These are phyloP conservation scores for Talpa occidentalis DNA, from an alignment of 2,113 vertebrate species.

Conservation along the genomic window DNA sequence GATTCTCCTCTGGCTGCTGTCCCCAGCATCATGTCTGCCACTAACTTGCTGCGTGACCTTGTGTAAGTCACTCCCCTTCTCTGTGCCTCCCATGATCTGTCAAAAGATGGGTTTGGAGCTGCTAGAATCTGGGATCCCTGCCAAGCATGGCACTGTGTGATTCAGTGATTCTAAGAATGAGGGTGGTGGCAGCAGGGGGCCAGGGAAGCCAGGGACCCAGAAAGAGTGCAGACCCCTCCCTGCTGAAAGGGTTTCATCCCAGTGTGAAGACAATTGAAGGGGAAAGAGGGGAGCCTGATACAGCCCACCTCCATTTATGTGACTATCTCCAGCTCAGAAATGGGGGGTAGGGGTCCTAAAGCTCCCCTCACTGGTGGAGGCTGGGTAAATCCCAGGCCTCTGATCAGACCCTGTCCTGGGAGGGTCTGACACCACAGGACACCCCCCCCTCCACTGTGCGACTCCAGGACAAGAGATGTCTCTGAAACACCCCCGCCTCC, in stretches of 20 bases:
- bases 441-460: not conserved
- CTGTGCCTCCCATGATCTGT: not conserved
- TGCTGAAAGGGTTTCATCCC: not conserved
- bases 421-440: not conserved
- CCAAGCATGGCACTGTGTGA: not conserved
- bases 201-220: not conserved
- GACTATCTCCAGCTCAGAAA: not conserved
- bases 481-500: not conserved
- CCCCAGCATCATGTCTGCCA: not conserved
- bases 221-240: not conserved
- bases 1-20: not conserved
- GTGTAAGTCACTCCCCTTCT: not conserved
- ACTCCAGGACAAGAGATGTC: not conserved
- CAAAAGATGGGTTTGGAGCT: not conserved
- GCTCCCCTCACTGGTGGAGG: not conserved
- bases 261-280: not conserved
- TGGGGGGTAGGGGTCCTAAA: not conserved
- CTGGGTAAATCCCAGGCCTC: not conserved
- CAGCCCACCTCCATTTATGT: not conserved
- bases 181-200: not conserved
- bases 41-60: constrained; percentile 57
- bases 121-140: not conserved
- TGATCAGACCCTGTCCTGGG: not conserved
- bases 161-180: not conserved
- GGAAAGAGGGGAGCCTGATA: not conserved